Percentiles rank a stretch among this genome's conserved stretches.
Conservation (phyloP, 1,140 invertebrate genomes). For the Rhizoglyphus robini region DNA sequence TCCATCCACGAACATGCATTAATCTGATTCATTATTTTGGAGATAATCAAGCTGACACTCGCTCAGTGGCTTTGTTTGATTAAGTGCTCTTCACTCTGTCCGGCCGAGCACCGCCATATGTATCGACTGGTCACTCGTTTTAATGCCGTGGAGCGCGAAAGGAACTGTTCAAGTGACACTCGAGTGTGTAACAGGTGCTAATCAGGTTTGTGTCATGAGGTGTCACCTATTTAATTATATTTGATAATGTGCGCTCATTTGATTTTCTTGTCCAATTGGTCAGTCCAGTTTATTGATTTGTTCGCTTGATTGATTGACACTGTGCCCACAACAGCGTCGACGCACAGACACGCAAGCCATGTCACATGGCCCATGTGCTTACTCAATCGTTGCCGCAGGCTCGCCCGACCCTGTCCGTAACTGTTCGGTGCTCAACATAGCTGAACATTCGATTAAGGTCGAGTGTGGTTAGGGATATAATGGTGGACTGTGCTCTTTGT, state of each 20-base stretch:
- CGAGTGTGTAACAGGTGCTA: background rate
- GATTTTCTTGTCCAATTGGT: no score
- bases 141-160: no score
- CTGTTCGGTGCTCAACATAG: conserved; percentile 75
- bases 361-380: conserved; percentile 29
- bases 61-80: background rate
- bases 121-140: background rate
- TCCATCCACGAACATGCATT: no score
- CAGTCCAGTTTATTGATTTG: no score
- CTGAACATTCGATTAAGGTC: conserved; percentile 58
- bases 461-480: conserved; percentile 69
- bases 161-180: background rate
- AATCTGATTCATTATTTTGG: no score
- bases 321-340: conserved; percentile 26
- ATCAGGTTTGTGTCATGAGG: background rate
- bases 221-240: background rate
- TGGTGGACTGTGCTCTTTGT: conserved; percentile 62
- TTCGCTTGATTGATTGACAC: no score
- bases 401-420: conserved; percentile 58
- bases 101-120: background rate
- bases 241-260: background rate
- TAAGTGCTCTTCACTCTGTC: background rate
- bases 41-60: no score
- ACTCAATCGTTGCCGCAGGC: conserved; percentile 26
- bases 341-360: conserved; percentile 23